These are phyloP conservation scores for Brenthis hecate DNA, from an alignment of 2,888 invertebrate species.

Conservation along the genomic window DNA sequence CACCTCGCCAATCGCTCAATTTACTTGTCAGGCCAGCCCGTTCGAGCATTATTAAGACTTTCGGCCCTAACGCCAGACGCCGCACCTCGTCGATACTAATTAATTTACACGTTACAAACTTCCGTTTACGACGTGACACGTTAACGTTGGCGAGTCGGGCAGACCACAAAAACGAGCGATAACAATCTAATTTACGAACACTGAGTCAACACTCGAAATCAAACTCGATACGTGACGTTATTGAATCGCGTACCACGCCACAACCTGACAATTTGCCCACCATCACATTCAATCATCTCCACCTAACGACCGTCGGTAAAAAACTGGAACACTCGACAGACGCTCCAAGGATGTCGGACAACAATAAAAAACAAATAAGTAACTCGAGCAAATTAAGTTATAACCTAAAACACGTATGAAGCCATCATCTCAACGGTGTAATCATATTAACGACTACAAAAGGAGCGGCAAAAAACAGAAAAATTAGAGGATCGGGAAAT, in stretches of 20 bases:
- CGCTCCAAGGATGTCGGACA: slow-evolving; percentile 78
- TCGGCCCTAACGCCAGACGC: slow-evolving; percentile 43
- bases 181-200: slow-evolving; percentile 61
- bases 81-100: slow-evolving; percentile 56
- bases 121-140: slow-evolving; percentile 30
- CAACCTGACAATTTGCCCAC: slow-evolving; percentile 67
- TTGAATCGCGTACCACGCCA: slow-evolving; percentile 41
- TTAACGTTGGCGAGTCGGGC: slow-evolving; percentile 9
- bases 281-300: slow-evolving; percentile 80
- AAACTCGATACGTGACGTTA: slow-evolving; percentile 59
- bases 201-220: slow-evolving; percentile 60
- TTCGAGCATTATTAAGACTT: slow-evolving; percentile 49
- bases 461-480: slow-evolving; percentile 79
- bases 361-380: slow-evolving; percentile 80
- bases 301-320: slow-evolving; percentile 75
- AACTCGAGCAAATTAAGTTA: slow-evolving; percentile 81
- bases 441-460: slow-evolving; percentile 83
- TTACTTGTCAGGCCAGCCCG: slow-evolving; percentile 67
- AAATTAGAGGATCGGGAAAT: slow-evolving; percentile 82
- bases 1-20: slow-evolving; percentile 63
- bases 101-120: slow-evolving; percentile 55
- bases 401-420: slow-evolving; percentile 83
- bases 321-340: slow-evolving; percentile 68
- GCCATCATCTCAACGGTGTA: slow-evolving; percentile 82
- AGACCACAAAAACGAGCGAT: slow-evolving; percentile 50